Evolutionary conservation across 2,888 invertebrate species (phyloP).

Genomic region (Heliconius erato): DNA sequence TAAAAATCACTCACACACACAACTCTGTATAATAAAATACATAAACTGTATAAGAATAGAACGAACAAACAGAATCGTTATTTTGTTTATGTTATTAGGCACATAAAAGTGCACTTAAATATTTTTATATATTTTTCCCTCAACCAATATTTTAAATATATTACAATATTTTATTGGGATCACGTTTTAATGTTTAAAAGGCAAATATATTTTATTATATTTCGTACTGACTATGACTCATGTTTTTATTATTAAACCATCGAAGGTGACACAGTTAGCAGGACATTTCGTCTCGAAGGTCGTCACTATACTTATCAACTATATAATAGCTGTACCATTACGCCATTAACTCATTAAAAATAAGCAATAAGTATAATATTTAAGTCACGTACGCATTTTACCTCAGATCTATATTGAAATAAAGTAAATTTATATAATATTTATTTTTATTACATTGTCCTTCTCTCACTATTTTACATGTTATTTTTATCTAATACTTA

Average conservation of each 20-base stretch:
- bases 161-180: background rate
- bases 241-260: constrained; percentile 18
- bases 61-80: too few species aligned
- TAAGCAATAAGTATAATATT: background rate
- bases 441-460: background rate
- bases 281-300: constrained; percentile 23
- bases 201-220: background rate
- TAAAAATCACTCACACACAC: too few species aligned
- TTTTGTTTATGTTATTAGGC: too few species aligned
- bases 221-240: constrained; percentile 6
- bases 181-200: background rate
- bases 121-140: too few species aligned
- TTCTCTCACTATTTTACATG: background rate
- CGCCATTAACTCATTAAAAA: constrained; percentile 3
- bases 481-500: background rate
- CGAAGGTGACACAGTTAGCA: constrained; percentile 32
- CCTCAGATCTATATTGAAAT: background rate
- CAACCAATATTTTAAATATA: too few species aligned
- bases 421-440: background rate
- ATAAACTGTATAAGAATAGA: too few species aligned
- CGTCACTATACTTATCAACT: background rate
- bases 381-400: constrained; percentile 24
- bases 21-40: too few species aligned
- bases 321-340: constrained; percentile 15
- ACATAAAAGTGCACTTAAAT: too few species aligned